These are phyloP conservation scores for Phortica okadai DNA, from an alignment of 2,888 invertebrate genomes.

Conservation along the genomic window DNA sequence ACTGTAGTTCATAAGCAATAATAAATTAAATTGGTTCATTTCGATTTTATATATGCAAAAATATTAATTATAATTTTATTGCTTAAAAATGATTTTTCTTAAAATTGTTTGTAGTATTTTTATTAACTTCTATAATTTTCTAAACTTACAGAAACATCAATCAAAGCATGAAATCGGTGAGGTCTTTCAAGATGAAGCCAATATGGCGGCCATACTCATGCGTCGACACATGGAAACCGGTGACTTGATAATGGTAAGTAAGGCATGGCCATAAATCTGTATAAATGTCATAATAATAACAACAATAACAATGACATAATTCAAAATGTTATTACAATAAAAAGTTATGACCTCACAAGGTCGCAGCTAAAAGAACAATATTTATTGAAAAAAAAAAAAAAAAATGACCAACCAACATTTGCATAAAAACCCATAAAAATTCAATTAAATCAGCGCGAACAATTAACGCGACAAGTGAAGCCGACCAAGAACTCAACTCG, in stretches of 20 bases:
- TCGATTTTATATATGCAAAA: too few relatives aligned
- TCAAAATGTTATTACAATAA: not conserved
- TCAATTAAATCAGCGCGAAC: constrained; percentile 22
- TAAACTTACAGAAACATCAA: constrained; percentile 53
- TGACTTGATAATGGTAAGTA: constrained; percentile 89
- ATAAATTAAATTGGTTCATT: too few relatives aligned
- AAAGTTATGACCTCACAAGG: constrained; percentile 49
- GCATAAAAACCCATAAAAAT: constrained; percentile 29
- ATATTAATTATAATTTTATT: too few relatives aligned
- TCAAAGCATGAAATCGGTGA: constrained; percentile 83
- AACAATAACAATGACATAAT: not conserved
- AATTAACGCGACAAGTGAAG: constrained; percentile 22
- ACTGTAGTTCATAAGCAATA: too few relatives aligned
- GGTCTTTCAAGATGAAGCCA: constrained; percentile 90
- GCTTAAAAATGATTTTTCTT: not conserved
- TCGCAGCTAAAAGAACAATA: constrained; percentile 41
- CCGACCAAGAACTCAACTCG: not conserved
- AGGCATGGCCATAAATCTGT: not conserved
- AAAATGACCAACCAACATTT: constrained; percentile 2
- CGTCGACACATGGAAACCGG: constrained; percentile 87
- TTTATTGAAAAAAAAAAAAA: constrained; percentile 9
- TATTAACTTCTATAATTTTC: constrained; percentile 3
- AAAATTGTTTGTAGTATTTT: not conserved
- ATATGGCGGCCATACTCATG: constrained; percentile 91
- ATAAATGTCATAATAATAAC: constrained; percentile 10